A percentile compares a stretch with the other conserved stretches of the same genome.
Evolutionary conservation across 1,140 invertebrate genomes (phyloP).

Genomic region (Drosophila eugracilis): DNA sequence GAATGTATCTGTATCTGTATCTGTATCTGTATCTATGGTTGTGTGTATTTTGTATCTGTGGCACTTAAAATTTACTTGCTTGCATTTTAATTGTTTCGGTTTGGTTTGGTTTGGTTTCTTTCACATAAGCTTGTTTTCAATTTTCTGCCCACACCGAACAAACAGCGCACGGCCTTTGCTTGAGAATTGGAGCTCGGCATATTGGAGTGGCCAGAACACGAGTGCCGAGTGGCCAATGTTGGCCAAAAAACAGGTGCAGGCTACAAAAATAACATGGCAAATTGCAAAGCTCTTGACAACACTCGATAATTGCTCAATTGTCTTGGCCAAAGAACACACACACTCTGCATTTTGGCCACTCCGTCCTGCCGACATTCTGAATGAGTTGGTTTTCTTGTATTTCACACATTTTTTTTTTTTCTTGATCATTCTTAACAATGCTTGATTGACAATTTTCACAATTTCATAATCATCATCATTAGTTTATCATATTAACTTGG

Average conservation of each 20-base stretch:
- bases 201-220: slow-evolving; percentile 53
- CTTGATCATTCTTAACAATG: slow-evolving; percentile 47
- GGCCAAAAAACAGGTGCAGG: slow-evolving; percentile 24
- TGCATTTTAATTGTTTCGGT: slow-evolving; percentile 50
- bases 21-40: slow-evolving; percentile 45
- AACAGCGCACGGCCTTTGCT: slow-evolving; percentile 77
- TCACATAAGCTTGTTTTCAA: slow-evolving; percentile 36
- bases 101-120: slow-evolving; percentile 45
- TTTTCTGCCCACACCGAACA: slow-evolving; percentile 78
- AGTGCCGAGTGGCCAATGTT: slow-evolving; percentile 50
- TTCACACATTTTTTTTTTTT: slow-evolving; percentile 46
- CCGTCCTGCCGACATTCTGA: slow-evolving; percentile 68
- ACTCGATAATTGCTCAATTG: slow-evolving; percentile 4
- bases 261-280: slow-evolving; percentile 17
- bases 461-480: slow-evolving; percentile 26
- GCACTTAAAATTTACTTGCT: slow-evolving; percentile 58
- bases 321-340: slow-evolving; percentile 30
- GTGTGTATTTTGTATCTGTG: slow-evolving; percentile 40
- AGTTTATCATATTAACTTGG: slow-evolving; percentile 12
- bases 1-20: slow-evolving; percentile 16
- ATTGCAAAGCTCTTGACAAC: slow-evolving; percentile 32
- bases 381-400: slow-evolving; percentile 71
- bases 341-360: slow-evolving; percentile 62
- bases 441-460: slow-evolving; percentile 50
- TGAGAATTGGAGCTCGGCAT: slow-evolving; percentile 39